Evolutionary conservation across 2,113 vertebrate genomes (phyloP), one percentile per base, ranked within the genome.

Genomic region (Mungos mungo): DNA sequence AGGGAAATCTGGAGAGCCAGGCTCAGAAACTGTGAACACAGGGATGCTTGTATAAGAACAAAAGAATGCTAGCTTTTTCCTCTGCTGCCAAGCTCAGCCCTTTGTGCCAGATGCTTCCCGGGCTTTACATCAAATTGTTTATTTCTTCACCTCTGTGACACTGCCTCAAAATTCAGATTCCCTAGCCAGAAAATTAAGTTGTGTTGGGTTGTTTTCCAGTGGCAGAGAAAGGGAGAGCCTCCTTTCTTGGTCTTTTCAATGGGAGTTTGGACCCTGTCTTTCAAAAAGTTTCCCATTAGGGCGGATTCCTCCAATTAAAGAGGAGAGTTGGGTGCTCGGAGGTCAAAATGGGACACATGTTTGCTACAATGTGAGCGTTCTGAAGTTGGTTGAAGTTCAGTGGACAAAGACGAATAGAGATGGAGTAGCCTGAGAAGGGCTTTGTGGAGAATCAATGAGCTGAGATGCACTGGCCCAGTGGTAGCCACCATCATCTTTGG

Each of bases 61-160:
- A 66, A 90, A 63, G 33, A 23, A 86, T 81, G 68, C 11, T 71
- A 80, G 23, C 3, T 52, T 68, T 72, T 38, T 63, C 71, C n/a
- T 23, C 12, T 74, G 31, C 31, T 85, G 54, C 27, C 71, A 35
- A 95, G 13, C 74, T 71, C 47, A 90, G 23, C 2, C 15, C 14
- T 33, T 77, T 74, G 25, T 81, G 25, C 6, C 68, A 83, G 45
- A 89, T 79, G 80, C 69, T 96, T 41, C 16, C 68, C 84, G 18
- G 79, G 29, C 9, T 50, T 4, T 38, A 54, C 19, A 68, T 66
- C 8, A 79, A 87, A 68, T 57, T 80, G 14, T 47, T 76, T 15
- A 31, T 91, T 95, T 88, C 18, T 96, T 96, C 31, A 84, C 15
- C 3, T 93, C 41, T 71, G n/a, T 93, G 35, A 68, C n/a, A 54